phyloP scores from a whole-genome alignment of 2,113 vertebrate species.

The Aspidoscelis tigris region DNA sequence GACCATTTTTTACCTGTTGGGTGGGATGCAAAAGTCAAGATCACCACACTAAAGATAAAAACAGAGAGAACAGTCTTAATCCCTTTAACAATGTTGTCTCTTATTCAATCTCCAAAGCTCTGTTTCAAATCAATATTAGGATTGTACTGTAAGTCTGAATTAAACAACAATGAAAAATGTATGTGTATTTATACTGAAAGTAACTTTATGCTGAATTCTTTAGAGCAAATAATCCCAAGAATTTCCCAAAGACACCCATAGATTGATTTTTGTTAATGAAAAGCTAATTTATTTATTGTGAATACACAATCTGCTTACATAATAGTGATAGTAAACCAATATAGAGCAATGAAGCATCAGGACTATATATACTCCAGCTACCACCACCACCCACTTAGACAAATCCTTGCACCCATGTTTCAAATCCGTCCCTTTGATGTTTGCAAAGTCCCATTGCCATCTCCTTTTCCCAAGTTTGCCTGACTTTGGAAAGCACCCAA shows the following conservation, averaged over 20 bases:
- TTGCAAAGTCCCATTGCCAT: no score
- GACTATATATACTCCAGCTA: no score
- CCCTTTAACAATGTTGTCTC: not conserved
- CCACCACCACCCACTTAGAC: no score
- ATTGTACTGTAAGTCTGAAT: conserved; percentile 8
- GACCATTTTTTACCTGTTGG: conserved; percentile 74
- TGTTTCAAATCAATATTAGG: not conserved
- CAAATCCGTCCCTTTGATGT: no score
- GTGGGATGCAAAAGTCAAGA: conserved; percentile 76
- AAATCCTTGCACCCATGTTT: no score
- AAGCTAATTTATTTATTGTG: no score
- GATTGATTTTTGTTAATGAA: conserved; percentile 18
- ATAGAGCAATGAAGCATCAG: no score
- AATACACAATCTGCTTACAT: no score
- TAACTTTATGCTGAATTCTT: conserved; percentile 20
- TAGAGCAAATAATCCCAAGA: not conserved
- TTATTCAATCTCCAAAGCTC: not conserved
- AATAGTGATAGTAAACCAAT: no score
- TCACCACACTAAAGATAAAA: conserved; percentile 66
- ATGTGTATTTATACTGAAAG: not conserved
- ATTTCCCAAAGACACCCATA: conserved; percentile 3
- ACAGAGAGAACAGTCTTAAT: not conserved
- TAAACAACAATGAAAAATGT: not conserved
- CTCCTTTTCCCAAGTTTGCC: no score
- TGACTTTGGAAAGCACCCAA: no score